Base-by-base conservation (phyloP, 2,888 invertebrate species). In the Abrostola triplasia region DNA sequence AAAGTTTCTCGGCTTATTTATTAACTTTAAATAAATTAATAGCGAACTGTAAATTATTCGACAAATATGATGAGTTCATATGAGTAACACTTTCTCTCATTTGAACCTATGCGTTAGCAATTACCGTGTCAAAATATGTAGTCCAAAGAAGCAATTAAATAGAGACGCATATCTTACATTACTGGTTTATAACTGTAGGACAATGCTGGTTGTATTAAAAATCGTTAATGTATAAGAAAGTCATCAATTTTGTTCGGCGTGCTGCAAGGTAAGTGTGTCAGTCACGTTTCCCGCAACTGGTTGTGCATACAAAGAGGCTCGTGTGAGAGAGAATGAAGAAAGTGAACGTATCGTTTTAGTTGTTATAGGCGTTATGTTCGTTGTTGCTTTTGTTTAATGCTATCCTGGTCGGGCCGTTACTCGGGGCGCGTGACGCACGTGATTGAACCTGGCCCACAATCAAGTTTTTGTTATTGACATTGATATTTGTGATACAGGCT, bases 251-350 rank as follows among this genome's bases (percentile, higher is more conserved):
- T 54, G n/a, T 67, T 47, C 44, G 52, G 70, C 58, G 48, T 51
- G 41, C 42, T 49, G 44, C 44, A 40, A 57, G 37, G 50, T 59
- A 88, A 84, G 87, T 89, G 68, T 86, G 90, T 85, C 89, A 88
- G 54, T 74, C 76, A 68, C 69, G 84, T 83, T 70, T 75, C 73
- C 71, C 58, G 63, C 64, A 71, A 83, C 85, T 76, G 77, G 84
- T 80, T 79, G 77, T 83, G 91, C 89, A 91, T 91, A 90, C 86
- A 86, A 87, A 91, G 83, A 81, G 76, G 78, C 75, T 78, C 61
- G 76, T 73, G 79, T 68, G 76, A 76, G 80, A 81, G 79, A 84
- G 83, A 83, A 80, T 81, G 77, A 90, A 90, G 92, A 92, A 92
- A 92, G 92, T 88, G 85, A 89, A 84, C 40, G 67, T 54, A 72